phyloP scores from a whole-genome alignment of 2,888 invertebrate genomes.

The Aspidiotus rigidus region DNA sequence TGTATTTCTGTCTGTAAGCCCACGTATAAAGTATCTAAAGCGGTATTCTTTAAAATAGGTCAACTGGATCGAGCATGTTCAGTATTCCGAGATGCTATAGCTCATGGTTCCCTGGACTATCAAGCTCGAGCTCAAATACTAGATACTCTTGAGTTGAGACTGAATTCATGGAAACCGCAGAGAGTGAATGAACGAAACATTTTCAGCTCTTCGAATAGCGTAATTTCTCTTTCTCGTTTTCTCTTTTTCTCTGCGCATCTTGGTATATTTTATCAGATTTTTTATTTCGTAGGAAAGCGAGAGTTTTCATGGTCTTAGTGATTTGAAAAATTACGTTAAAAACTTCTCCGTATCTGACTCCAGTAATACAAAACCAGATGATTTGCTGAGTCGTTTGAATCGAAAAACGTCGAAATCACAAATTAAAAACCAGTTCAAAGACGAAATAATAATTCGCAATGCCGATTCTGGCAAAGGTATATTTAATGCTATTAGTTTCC shows the following conservation, averaged over 20 bases:
- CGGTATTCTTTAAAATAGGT: conserved; percentile 45
- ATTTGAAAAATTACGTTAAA: no score
- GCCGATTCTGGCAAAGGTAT: conserved; percentile 92
- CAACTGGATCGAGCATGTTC: conserved; percentile 73
- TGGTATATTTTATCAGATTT: not conserved
- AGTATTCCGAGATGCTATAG: conserved; percentile 78
- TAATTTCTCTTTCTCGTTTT: not conserved
- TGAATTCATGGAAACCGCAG: conserved; percentile 71
- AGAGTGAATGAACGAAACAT: no score
- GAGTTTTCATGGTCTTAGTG: no score
- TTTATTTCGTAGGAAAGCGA: no score
- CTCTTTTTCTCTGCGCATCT: not conserved
- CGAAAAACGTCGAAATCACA: conserved; percentile 85
- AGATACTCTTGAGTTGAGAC: conserved; percentile 85
- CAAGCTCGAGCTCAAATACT: conserved; percentile 78
- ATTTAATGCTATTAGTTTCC: no score
- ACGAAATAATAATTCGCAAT: conserved; percentile 89
- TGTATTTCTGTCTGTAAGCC: not conserved
- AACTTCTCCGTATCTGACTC: not conserved
- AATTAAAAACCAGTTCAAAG: conserved; percentile 87
- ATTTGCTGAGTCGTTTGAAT: conserved; percentile 76
- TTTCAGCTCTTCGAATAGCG: no score
- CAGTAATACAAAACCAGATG: conserved; percentile 51
- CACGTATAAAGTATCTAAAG: not conserved
- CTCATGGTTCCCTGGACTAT: conserved; percentile 75